These are phyloP conservation scores for Sphaeramia orbicularis DNA, from an alignment of 2,797 vertebrate species.

Conservation along the genomic window DNA sequence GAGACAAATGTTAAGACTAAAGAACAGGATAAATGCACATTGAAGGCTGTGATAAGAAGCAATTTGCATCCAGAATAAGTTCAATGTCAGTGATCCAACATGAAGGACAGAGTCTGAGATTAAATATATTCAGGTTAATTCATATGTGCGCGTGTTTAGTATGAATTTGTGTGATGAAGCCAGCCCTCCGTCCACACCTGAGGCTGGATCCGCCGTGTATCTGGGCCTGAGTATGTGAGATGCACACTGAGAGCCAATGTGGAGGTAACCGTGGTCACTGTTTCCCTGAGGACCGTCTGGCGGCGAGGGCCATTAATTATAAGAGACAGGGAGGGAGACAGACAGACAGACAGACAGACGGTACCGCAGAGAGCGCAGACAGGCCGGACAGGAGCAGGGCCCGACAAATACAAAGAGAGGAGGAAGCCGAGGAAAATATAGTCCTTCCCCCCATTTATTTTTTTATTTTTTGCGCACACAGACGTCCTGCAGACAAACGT, in stretches of 20 bases:
- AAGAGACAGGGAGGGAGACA: conserved; percentile 77
- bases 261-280: conserved; percentile 72
- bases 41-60: too few relatives aligned
- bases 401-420: conserved; percentile 79
- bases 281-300: conserved; percentile 75
- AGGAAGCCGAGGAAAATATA: conserved; percentile 69
- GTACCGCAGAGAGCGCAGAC: conserved; percentile 83
- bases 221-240: conserved; percentile 28
- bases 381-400: conserved; percentile 79
- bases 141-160: too few relatives aligned
- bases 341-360: conserved; percentile 73
- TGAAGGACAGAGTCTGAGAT: too few relatives aligned
- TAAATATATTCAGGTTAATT: too few relatives aligned
- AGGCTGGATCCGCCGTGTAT: too few relatives aligned
- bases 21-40: too few relatives aligned
- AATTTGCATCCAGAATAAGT: too few relatives aligned
- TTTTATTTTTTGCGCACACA: conserved; percentile 35
- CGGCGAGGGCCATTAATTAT: conserved; percentile 78
- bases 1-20: too few relatives aligned
- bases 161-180: too few relatives aligned
- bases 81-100: too few relatives aligned
- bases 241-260: conserved; percentile 64
- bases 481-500: conserved; percentile 55
- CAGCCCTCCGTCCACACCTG: too few relatives aligned
- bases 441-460: conserved; percentile 56